Evolutionary conservation across 1,140 invertebrate genomes (phyloP), one percentile per base, ranked within the genome.

Genomic region (Vollenhovia emeryi): DNA sequence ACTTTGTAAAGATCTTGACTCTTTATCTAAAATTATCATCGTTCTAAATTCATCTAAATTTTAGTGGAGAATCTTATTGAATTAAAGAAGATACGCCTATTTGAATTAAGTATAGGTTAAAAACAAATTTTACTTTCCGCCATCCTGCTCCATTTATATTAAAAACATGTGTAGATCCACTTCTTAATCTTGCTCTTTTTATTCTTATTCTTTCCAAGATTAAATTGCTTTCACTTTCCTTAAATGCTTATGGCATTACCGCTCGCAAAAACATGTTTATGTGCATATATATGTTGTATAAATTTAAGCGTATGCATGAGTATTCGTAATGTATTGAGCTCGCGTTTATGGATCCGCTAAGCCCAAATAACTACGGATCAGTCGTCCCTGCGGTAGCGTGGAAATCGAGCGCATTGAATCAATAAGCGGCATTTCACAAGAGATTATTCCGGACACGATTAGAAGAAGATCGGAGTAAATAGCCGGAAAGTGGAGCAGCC

Each of bases 401-500:
- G 18, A 79, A 79, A 48, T 78, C 59, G 57, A 15, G n/a, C 21
- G 21, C 33, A 27, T 33, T 33, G 57, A 79, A 64, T 66, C 60
- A 43, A 66, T 66, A 66, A 27, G 5, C 7, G 11, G 48, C 33
- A 36, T 66, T 30, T 24, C 18, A n/a, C 30, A n/a, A 50, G 43
- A 62, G 30, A 79, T 79, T 79, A 79, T 79, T 66, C 43, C 30
- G 13, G 4, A 64, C 30, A 40, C 60, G 48, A 78, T 62, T 62
- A 50, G 75, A 40, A 48, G 43, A 69, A 52, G 24, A 50, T 36
- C 30, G 40, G 52, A 68, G 79, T 40, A 86, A 84, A 86, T 59
- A 18, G 8, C 40, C 18, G 48, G 27, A 78, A 86, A 86, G 57
- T 86, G 48, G 78, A 86, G 48, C 85, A 84, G 62, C 62, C 83